Evolutionary conservation across 2,113 vertebrate genomes (phyloP), one percentile per base, ranked within the genome.

Genomic region (Columba livia): DNA sequence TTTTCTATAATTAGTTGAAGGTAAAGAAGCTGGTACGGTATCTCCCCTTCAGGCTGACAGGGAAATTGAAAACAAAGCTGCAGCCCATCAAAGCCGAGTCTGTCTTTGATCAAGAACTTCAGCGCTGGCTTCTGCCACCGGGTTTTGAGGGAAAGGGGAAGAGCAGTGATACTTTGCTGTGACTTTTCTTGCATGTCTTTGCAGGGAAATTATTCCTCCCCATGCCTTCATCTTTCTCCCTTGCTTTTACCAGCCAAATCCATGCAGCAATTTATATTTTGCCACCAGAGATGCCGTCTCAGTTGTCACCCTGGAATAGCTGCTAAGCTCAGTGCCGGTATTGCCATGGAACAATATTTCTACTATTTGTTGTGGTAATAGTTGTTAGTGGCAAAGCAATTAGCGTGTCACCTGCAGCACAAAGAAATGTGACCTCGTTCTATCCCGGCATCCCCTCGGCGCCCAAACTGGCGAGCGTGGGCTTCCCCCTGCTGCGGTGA

Each of bases 281-380:
- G 53, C 86, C 61, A 34, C 40, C 84, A 82, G 89, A 79, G 86
- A 77, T 51, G 78, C 95, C 21, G 0, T 77, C 92, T 75, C 31
- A 2, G 80, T 44, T 85, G 88, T 93, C 90, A 15, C 81, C 87
- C 94, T 56, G 95, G 90, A 96, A 95, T 85, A 93, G 91, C 94
- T 57, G 58, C 90, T 11, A 1, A 79, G 71, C 66, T 34, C 54
- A 1, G 0, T 24, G 57, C 78, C 0, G 34, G 12, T 34, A 84
- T 90, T 93, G 89, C 85, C 79, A 92, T 12, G 62, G 90, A 93
- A 61, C 82, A 90, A 71, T 66, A 74, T 88, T 95, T 57, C 64
- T 66, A 23, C 86, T 95, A 80, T 95, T 97, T 97, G 97, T 96
- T 97, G 96, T 97, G 96, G 96, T 87, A 88, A 96, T 96, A 73